Conservation (phyloP, 1,140 invertebrate species). For the Caerostris darwini region DNA sequence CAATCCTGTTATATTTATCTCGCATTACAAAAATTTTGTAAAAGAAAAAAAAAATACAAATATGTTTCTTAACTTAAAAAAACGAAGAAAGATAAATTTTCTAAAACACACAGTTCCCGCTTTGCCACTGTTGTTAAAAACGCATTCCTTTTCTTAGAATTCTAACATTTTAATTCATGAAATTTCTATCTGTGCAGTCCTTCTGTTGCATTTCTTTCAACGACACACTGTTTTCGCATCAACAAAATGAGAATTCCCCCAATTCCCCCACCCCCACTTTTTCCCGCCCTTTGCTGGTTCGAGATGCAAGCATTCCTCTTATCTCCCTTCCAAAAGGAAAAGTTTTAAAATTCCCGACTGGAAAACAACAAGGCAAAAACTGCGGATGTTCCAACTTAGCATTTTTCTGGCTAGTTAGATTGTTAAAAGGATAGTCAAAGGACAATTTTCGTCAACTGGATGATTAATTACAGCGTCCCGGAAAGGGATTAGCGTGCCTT, state of each 20-base stretch:
- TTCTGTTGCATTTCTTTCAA: not conserved
- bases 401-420: slow-evolving; percentile 59
- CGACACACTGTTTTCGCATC: not conserved
- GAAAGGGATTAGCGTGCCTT: slow-evolving; percentile 68
- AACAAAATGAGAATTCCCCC: slow-evolving; percentile 13
- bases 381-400: slow-evolving; percentile 28
- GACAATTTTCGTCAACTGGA: slow-evolving; percentile 72
- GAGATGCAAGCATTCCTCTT: not conserved
- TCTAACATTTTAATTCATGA: not conserved
- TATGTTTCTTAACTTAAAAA: no score
- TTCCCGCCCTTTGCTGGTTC: not conserved
- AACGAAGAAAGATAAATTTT: not conserved
- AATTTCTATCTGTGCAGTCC: not conserved
- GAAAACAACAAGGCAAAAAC: slow-evolving; percentile 8
- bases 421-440: slow-evolving; percentile 71
- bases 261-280: not conserved
- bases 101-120: not conserved
- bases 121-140: not conserved
- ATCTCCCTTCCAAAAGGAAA: slow-evolving; percentile 18
- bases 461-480: slow-evolving; percentile 66
- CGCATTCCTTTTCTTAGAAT: not conserved
- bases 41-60: no score
- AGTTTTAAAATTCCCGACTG: slow-evolving; percentile 11
- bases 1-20: no score
- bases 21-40: no score